Evolutionary conservation across 2,888 invertebrate species (phyloP).

Genomic region (Phaonia tiefii): DNA sequence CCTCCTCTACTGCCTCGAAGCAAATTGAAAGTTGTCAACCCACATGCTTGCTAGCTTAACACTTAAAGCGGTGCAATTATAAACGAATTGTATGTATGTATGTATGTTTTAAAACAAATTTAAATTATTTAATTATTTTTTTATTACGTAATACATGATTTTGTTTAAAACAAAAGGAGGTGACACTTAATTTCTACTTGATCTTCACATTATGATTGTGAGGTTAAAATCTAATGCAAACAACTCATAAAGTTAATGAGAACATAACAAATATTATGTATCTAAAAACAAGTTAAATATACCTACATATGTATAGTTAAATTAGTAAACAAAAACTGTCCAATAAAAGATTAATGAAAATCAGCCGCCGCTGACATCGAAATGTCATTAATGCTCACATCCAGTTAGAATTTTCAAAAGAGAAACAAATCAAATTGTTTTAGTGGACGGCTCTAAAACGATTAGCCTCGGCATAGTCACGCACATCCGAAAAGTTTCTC

Average conservation of each 20-base stretch:
- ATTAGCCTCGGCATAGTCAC: slow-evolving; percentile 78
- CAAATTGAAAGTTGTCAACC: slow-evolving; percentile 37
- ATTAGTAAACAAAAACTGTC: not conserved
- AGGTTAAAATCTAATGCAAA: too few species aligned
- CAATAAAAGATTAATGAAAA: too few species aligned
- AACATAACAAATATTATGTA: not conserved
- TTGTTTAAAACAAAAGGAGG: slow-evolving; percentile 13
- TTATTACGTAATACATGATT: slow-evolving; percentile 40
- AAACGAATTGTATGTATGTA: not conserved
- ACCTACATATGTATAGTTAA: not conserved
- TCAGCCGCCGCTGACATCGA: too few species aligned
- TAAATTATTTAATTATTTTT: slow-evolving; percentile 27
- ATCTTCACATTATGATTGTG: too few species aligned
- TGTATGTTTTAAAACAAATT: slow-evolving; percentile 40
- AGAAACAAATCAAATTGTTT: slow-evolving; percentile 21
- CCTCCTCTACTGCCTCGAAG: not conserved
- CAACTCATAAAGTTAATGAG: slow-evolving; percentile 28
- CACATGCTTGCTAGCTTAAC: slow-evolving; percentile 12
- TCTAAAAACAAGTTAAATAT: slow-evolving; percentile 2
- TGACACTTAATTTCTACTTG: slow-evolving; percentile 30
- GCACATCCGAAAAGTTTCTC: slow-evolving; percentile 78
- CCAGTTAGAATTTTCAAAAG: too few species aligned
- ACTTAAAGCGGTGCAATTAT: slow-evolving; percentile 16
- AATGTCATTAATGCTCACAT: not conserved
- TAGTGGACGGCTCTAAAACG: slow-evolving; percentile 74